These are phyloP conservation scores for Mesembrinibis cayennensis DNA, from an alignment of 2,113 vertebrate species.

Conservation along the genomic window DNA sequence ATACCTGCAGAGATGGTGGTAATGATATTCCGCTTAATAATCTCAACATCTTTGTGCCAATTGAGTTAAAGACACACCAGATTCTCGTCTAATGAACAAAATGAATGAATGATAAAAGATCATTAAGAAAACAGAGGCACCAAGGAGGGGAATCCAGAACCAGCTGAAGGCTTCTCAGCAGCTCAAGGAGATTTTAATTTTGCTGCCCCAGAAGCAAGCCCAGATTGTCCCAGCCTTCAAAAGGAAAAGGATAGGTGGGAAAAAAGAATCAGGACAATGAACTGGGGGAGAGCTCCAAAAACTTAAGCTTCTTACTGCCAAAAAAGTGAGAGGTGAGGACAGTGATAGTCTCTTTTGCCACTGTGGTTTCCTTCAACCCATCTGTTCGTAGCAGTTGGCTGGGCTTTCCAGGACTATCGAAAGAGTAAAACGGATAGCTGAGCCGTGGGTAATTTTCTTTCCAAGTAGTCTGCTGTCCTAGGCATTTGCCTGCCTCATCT, in stretches of 20 bases:
- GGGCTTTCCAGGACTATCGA: not conserved
- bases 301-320: not conserved
- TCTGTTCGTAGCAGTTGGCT: not conserved
- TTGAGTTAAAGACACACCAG: not conserved
- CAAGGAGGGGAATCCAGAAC: not conserved
- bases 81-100: conserved; percentile 1
- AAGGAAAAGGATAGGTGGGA: not conserved
- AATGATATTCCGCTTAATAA: not conserved
- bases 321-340: not conserved
- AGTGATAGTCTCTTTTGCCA: not conserved
- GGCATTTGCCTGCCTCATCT: not conserved
- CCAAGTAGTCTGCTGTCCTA: not conserved
- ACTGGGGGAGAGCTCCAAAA: not conserved
- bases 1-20: conserved; percentile 3
- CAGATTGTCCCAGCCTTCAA: not conserved
- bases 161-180: not conserved
- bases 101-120: conserved; percentile 1
- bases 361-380: not conserved
- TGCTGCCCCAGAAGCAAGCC: not conserved
- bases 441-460: not conserved
- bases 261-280: not conserved
- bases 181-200: not conserved
- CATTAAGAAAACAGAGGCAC: not conserved
- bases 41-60: not conserved
- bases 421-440: not conserved